Base-by-base conservation (phyloP, 2,797 vertebrate genomes). In the Chloroceryle amazona region DNA sequence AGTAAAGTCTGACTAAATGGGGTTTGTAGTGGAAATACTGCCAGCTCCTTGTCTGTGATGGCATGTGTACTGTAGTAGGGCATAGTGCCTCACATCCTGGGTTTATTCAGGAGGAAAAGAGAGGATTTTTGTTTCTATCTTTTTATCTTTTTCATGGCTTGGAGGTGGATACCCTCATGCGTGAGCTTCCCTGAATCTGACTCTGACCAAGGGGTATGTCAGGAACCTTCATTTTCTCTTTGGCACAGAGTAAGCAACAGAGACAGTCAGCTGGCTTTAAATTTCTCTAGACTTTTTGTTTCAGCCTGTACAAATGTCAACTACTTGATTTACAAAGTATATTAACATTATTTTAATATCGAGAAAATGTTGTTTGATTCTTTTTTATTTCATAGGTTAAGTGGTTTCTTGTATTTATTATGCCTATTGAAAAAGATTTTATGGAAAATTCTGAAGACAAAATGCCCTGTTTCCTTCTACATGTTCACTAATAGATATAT, bases 321-420 rank as follows among this genome's bases (percentile, higher is more conserved):
- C 46, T 51, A 20, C 76, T 86, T 85, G 83, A 96, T 93, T 91
- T 96, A 95, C 84, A 92, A 84, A 80, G 80, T 84, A 44, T 75
- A 91, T 95, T 91, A 91, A 62, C 83, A 96, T 95, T 88, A 96
- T 96, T 97, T 92, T 86, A 93, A 86, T 94, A 94, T 60, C 61
- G 41, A 75, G 73, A 92, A 76, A 72, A 60, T 2, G 60, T 57
- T 90, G 84, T 37, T 86, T 72, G 62, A 73, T 82, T 85, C 44
- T 79, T 92, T 65, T 96, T 88, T 92, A 67, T 95, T 96, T 79
- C 8, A 26, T 44, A 96, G 96, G 93, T 95, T 95, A 95, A 96
- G 84, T 91, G 81, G 90, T 62, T 96, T 81, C 37, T 89, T 95
- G 92, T 88, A 88, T 96, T 95, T 96, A 92, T 89, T 75, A 89